phyloP scores from a whole-genome alignment of 2,888 invertebrate genomes.

The Ectobius pallidus region DNA sequence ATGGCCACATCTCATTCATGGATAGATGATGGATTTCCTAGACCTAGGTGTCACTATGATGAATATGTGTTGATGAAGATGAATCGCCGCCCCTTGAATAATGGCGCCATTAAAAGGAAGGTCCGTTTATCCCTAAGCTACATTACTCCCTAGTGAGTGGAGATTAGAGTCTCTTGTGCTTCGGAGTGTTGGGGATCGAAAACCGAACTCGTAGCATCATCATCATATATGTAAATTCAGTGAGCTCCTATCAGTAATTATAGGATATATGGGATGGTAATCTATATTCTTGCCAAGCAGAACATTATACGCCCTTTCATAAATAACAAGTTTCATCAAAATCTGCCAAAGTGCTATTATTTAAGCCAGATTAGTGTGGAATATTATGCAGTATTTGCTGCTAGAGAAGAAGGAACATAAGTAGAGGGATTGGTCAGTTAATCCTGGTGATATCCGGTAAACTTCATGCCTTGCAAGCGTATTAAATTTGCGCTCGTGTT shows the following conservation, averaged over 20 bases:
- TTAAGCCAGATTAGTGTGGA: not conserved
- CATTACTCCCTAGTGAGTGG: not conserved
- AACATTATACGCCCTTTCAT: not conserved
- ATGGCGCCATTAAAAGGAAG: not conserved
- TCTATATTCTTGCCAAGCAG: not conserved
- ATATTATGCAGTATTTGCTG: too few species aligned
- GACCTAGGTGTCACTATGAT: not conserved
- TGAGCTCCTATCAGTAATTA: not conserved
- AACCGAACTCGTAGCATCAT: not conserved
- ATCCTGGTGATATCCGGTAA: too few species aligned
- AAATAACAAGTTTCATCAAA: not conserved
- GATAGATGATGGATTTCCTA: not conserved
- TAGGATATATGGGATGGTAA: not conserved
- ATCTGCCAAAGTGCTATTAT: not conserved
- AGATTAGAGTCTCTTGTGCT: not conserved
- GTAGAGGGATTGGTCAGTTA: too few species aligned
- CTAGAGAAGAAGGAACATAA: too few species aligned
- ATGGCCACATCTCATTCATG: not conserved
- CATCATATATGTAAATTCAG: not conserved
- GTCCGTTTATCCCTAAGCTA: not conserved
- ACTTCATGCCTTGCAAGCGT: too few species aligned
- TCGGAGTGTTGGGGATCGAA: not conserved
- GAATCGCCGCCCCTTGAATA: not conserved
- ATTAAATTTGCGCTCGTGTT: too few species aligned
- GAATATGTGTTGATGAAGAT: slow-evolving; percentile 4